Percentiles rank a stretch among this genome's conserved stretches.
phyloP scores from a whole-genome alignment of 2,797 vertebrate genomes.

The Sebastes itinus region DNA sequence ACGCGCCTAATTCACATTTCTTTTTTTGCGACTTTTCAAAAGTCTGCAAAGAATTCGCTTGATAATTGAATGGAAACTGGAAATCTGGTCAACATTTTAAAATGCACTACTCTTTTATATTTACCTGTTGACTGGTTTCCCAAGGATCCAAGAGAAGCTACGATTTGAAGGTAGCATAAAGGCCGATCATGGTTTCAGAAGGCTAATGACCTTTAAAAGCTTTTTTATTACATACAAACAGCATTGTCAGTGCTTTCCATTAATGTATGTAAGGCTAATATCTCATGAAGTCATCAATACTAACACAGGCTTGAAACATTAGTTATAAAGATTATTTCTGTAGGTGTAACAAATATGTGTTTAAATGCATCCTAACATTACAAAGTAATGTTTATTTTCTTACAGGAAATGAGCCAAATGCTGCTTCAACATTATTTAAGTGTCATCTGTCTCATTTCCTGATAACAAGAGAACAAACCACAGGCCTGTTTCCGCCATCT shows the following conservation, averaged over 20 bases:
- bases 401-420: constrained; percentile 23
- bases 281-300: constrained; percentile 24
- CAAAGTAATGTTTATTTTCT: constrained; percentile 9
- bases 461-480: background rate
- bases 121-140: background rate
- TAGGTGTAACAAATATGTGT: background rate
- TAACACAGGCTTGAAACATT: background rate
- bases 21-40: too few relatives aligned
- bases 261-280: background rate
- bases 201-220: constrained; percentile 26
- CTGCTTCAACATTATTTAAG: background rate
- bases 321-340: background rate
- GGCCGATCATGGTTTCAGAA: background rate
- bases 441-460: constrained; percentile 8
- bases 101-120: background rate
- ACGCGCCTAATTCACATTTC: too few relatives aligned
- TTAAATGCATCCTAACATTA: background rate
- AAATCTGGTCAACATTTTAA: background rate
- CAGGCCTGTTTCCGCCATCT: background rate
- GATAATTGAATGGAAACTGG: too few relatives aligned
- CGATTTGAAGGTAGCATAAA: background rate
- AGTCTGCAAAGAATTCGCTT: too few relatives aligned
- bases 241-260: constrained; percentile 6
- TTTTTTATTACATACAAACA: constrained; percentile 32
- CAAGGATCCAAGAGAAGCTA: background rate